Evolutionary conservation across 2,113 vertebrate species (phyloP).

Genomic region (Cichladusa arquata): DNA sequence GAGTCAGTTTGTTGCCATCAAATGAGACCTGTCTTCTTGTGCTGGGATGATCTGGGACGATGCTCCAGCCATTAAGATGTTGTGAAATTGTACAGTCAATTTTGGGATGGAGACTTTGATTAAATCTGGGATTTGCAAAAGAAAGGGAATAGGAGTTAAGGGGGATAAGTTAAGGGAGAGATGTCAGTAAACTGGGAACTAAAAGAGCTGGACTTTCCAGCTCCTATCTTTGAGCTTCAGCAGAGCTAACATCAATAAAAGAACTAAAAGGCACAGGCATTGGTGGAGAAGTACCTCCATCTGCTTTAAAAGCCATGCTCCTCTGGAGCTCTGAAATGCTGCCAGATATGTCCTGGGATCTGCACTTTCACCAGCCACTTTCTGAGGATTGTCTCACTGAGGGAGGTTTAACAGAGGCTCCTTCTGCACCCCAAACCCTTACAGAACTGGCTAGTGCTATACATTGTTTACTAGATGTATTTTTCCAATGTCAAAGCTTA

Average conservation of each 20-base stretch:
- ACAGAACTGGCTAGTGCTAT: background rate
- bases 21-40: background rate
- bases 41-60: background rate
- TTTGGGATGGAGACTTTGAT: background rate
- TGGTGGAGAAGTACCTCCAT: background rate
- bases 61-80: background rate
- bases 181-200: background rate
- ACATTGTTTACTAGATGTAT: background rate
- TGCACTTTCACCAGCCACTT: background rate
- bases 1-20: background rate
- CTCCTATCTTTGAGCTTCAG: background rate
- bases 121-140: background rate
- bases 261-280: background rate
- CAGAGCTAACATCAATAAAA: background rate
- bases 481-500: background rate
- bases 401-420: background rate
- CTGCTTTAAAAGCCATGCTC: background rate
- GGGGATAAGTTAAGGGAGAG: background rate
- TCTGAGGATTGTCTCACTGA: background rate
- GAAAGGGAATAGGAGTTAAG: background rate
- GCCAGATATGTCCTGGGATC: fast-evolving
- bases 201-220: background rate
- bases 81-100: background rate
- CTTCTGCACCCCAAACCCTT: background rate
- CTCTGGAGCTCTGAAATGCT: background rate